A percentile compares a stretch with the other conserved stretches of the same genome.
Conservation (phyloP, 2,797 vertebrate genomes). For the Arrhamphus sclerolepis region DNA sequence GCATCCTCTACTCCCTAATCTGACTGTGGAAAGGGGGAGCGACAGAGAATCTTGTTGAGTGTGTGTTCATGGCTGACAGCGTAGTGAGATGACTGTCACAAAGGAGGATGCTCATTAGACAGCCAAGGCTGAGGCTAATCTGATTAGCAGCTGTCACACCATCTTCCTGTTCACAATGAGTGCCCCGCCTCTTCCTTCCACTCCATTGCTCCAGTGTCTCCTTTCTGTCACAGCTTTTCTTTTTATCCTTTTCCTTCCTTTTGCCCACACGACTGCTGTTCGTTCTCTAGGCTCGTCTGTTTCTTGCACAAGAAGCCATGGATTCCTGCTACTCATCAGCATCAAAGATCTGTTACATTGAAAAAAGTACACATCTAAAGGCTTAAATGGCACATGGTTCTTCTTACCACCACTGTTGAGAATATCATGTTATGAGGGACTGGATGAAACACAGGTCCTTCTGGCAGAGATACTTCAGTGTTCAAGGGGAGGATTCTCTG, state of each 20-base stretch:
- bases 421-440: background rate
- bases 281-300: constrained; percentile 25
- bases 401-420: constrained; percentile 4
- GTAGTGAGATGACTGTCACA: constrained; percentile 80
- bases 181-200: constrained; percentile 47
- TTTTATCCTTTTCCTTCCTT: constrained; percentile 18
- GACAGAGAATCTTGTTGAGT: constrained; percentile 75
- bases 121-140: constrained; percentile 81
- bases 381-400: background rate
- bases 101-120: constrained; percentile 83
- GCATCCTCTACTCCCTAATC: constrained; percentile 74
- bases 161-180: constrained; percentile 75
- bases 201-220: constrained; percentile 56
- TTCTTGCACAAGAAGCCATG: constrained; percentile 14
- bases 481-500: constrained; percentile 72
- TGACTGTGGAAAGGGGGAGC: constrained; percentile 64
- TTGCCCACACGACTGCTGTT: constrained; percentile 39
- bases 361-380: background rate
- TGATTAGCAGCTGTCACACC: constrained; percentile 84
- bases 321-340: constrained; percentile 2
- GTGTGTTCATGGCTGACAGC: constrained; percentile 77
- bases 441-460: constrained; percentile 58
- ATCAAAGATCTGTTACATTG: constrained; percentile 6
- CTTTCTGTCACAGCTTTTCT: constrained; percentile 46
- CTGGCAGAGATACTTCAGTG: constrained; percentile 58